These are phyloP conservation scores for Drepana falcataria DNA, from an alignment of 2,888 invertebrate genomes.

Conservation along the genomic window DNA sequence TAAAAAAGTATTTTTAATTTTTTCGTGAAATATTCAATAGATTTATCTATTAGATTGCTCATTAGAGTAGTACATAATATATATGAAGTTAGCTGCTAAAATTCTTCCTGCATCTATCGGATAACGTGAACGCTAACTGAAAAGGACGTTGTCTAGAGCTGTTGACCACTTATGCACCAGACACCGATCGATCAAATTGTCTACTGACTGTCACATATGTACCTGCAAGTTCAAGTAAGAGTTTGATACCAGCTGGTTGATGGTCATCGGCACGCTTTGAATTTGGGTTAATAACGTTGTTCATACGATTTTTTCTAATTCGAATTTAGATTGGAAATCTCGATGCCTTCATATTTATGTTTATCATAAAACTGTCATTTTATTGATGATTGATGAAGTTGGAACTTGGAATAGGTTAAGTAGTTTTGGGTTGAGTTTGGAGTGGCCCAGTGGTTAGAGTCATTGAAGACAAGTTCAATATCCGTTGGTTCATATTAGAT, in stretches of 20 bases:
- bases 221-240: too few species aligned
- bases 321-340: not conserved
- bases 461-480: too few species aligned
- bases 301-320: not conserved
- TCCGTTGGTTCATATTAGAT: too few species aligned
- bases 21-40: too few species aligned
- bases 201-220: not conserved
- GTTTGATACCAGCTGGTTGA: not conserved
- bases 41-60: too few species aligned
- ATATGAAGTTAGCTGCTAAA: too few species aligned
- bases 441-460: too few species aligned
- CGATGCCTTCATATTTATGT: not conserved
- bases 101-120: too few species aligned
- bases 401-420: not conserved
- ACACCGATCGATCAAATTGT: not conserved
- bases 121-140: too few species aligned
- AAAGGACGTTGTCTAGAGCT: too few species aligned
- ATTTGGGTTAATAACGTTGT: constrained; percentile 6
- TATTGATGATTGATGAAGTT: not conserved
- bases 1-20: too few species aligned
- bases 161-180: not conserved
- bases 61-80: too few species aligned
- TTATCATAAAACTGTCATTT: not conserved
- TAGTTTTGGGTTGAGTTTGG: not conserved
- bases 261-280: constrained; percentile 3